Base-by-base conservation (phyloP, 2,797 vertebrate species). In the Lateolabrax maculatus region DNA sequence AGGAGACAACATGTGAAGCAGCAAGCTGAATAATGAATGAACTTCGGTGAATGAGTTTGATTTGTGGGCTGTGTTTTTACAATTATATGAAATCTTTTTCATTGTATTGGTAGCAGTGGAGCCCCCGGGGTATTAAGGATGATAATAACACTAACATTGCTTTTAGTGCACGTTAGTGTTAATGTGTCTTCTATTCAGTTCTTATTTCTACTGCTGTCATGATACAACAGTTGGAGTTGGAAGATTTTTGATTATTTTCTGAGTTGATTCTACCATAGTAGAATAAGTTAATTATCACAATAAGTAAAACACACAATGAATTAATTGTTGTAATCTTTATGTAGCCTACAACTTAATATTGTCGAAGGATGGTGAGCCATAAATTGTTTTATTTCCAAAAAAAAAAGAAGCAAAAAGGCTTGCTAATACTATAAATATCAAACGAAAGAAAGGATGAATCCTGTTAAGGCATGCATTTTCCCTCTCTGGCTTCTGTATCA, bases 21-120 rank as follows among this genome's bases (percentile, higher is more conserved):
- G 57, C 29, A 67, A 21, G 62, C 51, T 86, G 84, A 87, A 88
- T 90, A 87, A 84, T 84, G 61, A 84, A 90, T 88, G 46, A 87
- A 71, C 21, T 25, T 79, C 1, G 25, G 18, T 39, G 51, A 70
- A 84, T 31, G 46, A 76, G n/a, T 75, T 70, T 74, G 71, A 88
- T 81, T 73, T 83, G 75, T 62, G 62, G 57, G 29, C 64, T 66
- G 13, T 52, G 7, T 60, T 80, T 84, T 80, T 65, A 72, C 58
- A 81, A 41, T 81, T 66, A 73, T 72, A 56, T 34, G 31, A 78
- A 63, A 71, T 73, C 12, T 27, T 41, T 77, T 49, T 15, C 31
- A 29, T 61, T 70, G 19, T 44, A 31, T 19, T 56, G 1, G 10
- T 23, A 60, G 36, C 12, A 39, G 39, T 64, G 44, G 31, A 70